These are phyloP conservation scores for Allolobophora icterica DNA, from an alignment of 2,888 invertebrate genomes.

Conservation along the genomic window DNA sequence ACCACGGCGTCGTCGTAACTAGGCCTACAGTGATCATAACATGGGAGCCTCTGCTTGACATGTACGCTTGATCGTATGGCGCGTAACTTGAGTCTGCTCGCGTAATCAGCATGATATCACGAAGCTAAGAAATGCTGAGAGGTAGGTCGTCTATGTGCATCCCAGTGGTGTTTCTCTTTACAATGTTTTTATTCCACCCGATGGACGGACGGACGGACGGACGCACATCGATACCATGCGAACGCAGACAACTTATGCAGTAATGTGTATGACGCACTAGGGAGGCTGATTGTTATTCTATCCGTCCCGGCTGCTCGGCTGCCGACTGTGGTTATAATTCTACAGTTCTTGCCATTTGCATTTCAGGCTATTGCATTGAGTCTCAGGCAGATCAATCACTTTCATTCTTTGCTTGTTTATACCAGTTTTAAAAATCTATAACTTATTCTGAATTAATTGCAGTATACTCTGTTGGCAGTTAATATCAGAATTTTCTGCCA, in stretches of 20 bases:
- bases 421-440: neutral
- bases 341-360: neutral
- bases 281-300: neutral
- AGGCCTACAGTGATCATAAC: neutral
- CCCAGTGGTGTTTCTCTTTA: neutral
- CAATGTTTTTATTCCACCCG: neutral
- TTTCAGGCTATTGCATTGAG: neutral
- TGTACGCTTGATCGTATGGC: neutral
- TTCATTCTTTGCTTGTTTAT: neutral
- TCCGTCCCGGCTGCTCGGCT: too few relatives aligned
- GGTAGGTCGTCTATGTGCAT: neutral
- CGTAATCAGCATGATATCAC: neutral
- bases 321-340: neutral
- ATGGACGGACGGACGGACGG: neutral
- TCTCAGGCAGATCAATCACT: neutral
- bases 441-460: too few relatives aligned
- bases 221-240: neutral
- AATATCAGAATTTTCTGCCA: too few relatives aligned
- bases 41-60: neutral
- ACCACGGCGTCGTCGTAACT: neutral
- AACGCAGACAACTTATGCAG: neutral
- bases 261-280: neutral
- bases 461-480: too few relatives aligned
- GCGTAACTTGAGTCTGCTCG: neutral
- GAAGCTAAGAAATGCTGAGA: neutral